Percentiles rank a stretch among this genome's conserved stretches.
These are phyloP conservation scores for Xylocopa sonorina DNA, from an alignment of 1,140 invertebrate species.

Conservation along the genomic window DNA sequence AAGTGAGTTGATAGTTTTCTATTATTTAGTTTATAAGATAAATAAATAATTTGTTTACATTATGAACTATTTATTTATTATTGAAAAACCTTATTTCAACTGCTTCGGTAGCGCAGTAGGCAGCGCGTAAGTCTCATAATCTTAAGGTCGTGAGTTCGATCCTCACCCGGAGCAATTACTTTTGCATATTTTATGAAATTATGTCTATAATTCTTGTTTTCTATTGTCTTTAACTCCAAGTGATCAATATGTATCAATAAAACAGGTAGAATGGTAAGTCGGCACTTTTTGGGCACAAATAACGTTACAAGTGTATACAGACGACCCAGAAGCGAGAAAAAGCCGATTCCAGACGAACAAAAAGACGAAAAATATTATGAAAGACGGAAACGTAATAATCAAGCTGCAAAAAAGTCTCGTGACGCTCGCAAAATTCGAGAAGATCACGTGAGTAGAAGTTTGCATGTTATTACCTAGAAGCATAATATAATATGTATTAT, in stretches of 20 bases:
- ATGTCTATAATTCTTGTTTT: too few species aligned
- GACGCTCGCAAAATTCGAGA: constrained; percentile 93
- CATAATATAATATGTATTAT: neutral
- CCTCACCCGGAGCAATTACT: constrained; percentile 96
- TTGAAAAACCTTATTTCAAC: neutral
- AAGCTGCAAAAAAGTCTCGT: constrained; percentile 94
- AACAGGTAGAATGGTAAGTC: constrained; percentile 54
- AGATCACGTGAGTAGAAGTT: constrained; percentile 86
- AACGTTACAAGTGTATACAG: constrained; percentile 71
- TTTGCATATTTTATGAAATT: too few species aligned
- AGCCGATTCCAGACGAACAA: constrained; percentile 91
- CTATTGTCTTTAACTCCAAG: too few species aligned
- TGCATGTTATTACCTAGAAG: neutral
- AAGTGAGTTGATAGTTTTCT: constrained; percentile 13
- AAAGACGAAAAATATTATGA: constrained; percentile 96
- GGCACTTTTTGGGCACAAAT: constrained; percentile 69
- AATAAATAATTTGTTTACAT: neutral
- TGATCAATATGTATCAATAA: neutral
- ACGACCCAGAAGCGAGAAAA: constrained; percentile 90
- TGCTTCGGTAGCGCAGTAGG: constrained; percentile 96
- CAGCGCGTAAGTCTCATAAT: constrained; percentile 98
- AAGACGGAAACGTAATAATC: constrained; percentile 92
- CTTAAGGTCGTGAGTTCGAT: constrained; percentile 98
- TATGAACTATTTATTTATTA: neutral
- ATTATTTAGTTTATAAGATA: neutral